phyloP scores from a whole-genome alignment of 1,140 invertebrate species.

The Achroia grisella region DNA sequence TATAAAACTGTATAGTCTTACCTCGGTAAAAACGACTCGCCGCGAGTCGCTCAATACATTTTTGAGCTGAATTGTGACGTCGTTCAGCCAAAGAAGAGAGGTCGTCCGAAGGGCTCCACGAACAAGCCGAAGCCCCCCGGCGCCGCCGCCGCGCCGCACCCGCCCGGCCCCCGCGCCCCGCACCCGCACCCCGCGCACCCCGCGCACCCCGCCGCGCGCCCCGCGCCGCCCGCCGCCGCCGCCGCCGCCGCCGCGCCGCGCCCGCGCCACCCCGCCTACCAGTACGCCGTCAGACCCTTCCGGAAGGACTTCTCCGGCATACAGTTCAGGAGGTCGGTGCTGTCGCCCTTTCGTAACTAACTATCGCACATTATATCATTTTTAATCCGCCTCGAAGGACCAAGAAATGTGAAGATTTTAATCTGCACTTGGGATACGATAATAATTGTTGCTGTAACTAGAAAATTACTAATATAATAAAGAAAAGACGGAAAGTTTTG shows the following conservation, averaged over 20 bases:
- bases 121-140: conserved; percentile 66
- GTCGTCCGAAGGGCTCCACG: conserved; percentile 66
- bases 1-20: too few relatives aligned
- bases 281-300: conserved; percentile 61
- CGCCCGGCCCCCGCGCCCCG: conserved; percentile 13
- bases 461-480: too few relatives aligned
- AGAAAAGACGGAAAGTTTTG: too few relatives aligned
- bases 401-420: too few relatives aligned
- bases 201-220: conserved; percentile 6
- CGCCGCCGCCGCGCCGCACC: conserved; percentile 13
- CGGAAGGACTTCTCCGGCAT: conserved; percentile 70
- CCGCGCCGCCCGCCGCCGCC: conserved; percentile 12
- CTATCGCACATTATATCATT: too few relatives aligned
- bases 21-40: too few relatives aligned
- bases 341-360: too few relatives aligned
- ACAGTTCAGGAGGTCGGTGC: conserved; percentile 59
- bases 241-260: conserved; percentile 17
- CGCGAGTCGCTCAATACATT: too few relatives aligned
- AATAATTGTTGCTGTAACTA: too few relatives aligned
- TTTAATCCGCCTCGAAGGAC: too few relatives aligned
- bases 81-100: conserved; percentile 56
- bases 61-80: too few relatives aligned
- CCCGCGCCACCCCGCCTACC: conserved; percentile 42
- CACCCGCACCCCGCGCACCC: conserved; percentile 15
- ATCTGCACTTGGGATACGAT: too few relatives aligned